These are phyloP conservation scores for Saccostrea cuccullata DNA, from an alignment of 1,140 invertebrate species.

Conservation along the genomic window DNA sequence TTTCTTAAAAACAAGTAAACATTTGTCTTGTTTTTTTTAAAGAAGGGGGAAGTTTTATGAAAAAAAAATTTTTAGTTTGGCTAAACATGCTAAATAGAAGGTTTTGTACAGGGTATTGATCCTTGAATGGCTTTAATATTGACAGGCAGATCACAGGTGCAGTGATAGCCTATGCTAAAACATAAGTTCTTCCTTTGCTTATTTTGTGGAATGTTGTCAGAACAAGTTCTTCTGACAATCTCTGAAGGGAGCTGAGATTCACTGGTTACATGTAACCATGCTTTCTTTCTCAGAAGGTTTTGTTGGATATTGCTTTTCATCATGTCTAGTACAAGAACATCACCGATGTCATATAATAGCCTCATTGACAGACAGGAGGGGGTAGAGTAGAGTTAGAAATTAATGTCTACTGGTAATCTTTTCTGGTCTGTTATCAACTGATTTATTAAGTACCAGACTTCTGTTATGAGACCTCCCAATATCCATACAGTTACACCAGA, in stretches of 20 bases:
- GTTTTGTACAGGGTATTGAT: not conserved
- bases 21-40: too few relatives aligned
- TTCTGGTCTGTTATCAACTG: too few relatives aligned
- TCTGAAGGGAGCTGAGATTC: not conserved
- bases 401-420: too few relatives aligned
- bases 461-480: too few relatives aligned
- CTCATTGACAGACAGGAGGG: too few relatives aligned
- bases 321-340: not conserved
- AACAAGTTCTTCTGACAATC: not conserved
- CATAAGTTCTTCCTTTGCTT: not conserved
- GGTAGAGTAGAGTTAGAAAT: too few relatives aligned
- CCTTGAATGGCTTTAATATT: not conserved
- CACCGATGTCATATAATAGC: too few relatives aligned
- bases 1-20: too few relatives aligned
- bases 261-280: not conserved
- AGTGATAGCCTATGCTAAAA: not conserved
- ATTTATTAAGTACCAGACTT: too few relatives aligned
- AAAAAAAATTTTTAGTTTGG: too few relatives aligned
- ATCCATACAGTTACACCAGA: too few relatives aligned
- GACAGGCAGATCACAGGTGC: not conserved
- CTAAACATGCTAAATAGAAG: too few relatives aligned
- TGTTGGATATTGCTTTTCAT: not conserved
- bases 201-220: not conserved
- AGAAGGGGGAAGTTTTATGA: not conserved
- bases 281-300: not conserved